Base-by-base conservation (phyloP, 1,140 invertebrate genomes). In the Battus philenor region DNA sequence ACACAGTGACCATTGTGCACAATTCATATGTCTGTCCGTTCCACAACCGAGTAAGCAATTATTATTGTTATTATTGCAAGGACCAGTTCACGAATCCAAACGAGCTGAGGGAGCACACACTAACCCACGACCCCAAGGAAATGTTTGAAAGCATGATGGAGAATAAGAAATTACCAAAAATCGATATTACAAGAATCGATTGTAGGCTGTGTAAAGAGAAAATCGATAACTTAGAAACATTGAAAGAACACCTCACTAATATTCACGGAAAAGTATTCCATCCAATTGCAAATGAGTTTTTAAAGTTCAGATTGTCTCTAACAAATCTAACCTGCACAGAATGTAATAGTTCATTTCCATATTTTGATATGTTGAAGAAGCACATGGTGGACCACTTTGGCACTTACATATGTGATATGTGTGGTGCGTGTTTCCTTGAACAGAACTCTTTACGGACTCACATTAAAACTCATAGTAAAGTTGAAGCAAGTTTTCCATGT, bases 361-460 rank as follows among this genome's bases (percentile, higher is more conserved):
- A 85, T 15, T 85, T 85, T 36, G 82, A 81, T 24, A 75, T 71
- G 0, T 39, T 85, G 4, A 79, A 81, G 54, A 79, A 70, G 0
- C 81, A 82, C 30, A 82, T 82, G 76, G 73, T 79, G 0, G 77
- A 80, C 20, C 81, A 85, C 50, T 85, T 80, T 46, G 79, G 78
- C 12, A 85, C 77, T 16, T 85, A 61, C 30, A 82, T 78, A 0
- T 85, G 81, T 39, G 81, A 85, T 33, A 60, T 85, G 2, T 85
- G 81, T 15, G 81, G 81, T 0, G 62, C 79, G 4, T 85, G 78
- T 13, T 85, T 85, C 48, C 27, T 85, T 2, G 81, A 85, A 13
- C 78, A 82, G 29, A 63, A 77, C 0, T 29, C 75, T 0, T 30
- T 85, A 4, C 71, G 80, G 38, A 75, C 76, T 1, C 80, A 85